Base-by-base conservation (phyloP, 2,797 vertebrate species). In the Alauda arvensis region DNA sequence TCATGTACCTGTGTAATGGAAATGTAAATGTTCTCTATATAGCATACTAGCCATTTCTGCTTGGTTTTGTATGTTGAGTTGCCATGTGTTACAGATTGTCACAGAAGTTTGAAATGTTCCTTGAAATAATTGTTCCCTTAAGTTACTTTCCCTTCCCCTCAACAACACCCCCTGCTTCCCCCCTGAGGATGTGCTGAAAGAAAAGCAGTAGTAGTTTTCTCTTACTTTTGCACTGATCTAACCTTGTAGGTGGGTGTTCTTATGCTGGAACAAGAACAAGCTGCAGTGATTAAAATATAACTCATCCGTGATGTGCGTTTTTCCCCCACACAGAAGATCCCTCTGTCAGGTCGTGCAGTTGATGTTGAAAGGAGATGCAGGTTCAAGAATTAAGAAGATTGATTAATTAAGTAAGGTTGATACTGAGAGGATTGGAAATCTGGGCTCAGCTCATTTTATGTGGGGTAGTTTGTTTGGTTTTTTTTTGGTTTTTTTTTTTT, bases 291-390 rank as follows among this genome's bases (percentile, higher is more conserved):
- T 74, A 74, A 84, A 77, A 60, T 45, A 17, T 14, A 81, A 24
- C 25, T 88, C 25, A 42, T 67, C 53, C 0, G 0, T 18, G n/a
- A 6, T 72, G n/a, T 29, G 57, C n/a, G 1, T 45, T 49, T 85
- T 66, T 8, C 18, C 57, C 45, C 46, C 18, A 26, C 1, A 4
- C 1, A 51, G 39, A 81, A 34, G 24, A 46, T 76, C n/a, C 19
- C 9, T 24, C 25, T 66, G 33, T 34, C 15, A 10, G 51, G 81
- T 74, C 4, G 0, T 17, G 9, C 2, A 4, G 1, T 8, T 62
- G 25, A 28, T 60, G 21, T 13, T 59, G 46, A 70, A 77, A 81
- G 42, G 56, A 85, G 43, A 24, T 13, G 15, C 17, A 71, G 12
- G 23, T 39, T 77, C 69, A 56, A 45, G 17, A 77, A 55, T 66